A percentile compares a stretch with the other conserved stretches of the same genome.
These are phyloP conservation scores for Drosophila paracracens DNA, from an alignment of 2,888 invertebrate species.

Conservation along the genomic window DNA sequence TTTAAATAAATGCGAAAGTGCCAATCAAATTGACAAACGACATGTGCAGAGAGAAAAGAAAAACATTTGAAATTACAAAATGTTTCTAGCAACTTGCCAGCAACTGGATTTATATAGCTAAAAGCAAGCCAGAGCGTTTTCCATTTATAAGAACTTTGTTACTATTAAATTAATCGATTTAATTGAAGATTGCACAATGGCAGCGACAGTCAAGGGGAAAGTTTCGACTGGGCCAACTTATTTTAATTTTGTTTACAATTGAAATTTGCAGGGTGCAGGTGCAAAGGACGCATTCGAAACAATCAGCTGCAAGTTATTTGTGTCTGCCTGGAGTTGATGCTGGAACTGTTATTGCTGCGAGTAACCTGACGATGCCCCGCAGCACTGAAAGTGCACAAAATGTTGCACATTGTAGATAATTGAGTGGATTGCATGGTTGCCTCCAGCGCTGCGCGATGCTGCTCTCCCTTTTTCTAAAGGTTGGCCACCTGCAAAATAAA, in stretches of 20 bases:
- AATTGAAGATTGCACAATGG: conserved; percentile 61
- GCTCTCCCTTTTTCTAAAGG: not conserved
- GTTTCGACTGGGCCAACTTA: conserved; percentile 41
- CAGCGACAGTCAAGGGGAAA: conserved; percentile 33
- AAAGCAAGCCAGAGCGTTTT: conserved; percentile 45
- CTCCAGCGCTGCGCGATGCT: conserved; percentile 8
- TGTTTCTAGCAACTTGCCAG: not conserved
- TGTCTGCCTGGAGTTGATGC: conserved; percentile 23
- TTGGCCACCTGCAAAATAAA: conserved; percentile 55
- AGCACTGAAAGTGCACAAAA: conserved; percentile 62
- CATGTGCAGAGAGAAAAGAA: conserved; percentile 15
- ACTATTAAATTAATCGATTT: conserved; percentile 75
- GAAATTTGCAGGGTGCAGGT: conserved; percentile 39
- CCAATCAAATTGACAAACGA: conserved; percentile 34
- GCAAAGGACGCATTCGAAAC: conserved; percentile 45
- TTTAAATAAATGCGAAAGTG: conserved; percentile 32
- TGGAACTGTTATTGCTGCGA: conserved; percentile 34
- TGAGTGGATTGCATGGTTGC: conserved; percentile 54
- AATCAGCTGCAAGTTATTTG: conserved; percentile 56
- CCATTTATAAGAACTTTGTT: conserved; percentile 50
- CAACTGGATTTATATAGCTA: conserved; percentile 41
- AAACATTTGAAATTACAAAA: conserved; percentile 31
- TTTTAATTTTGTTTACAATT: conserved; percentile 63
- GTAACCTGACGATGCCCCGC: conserved; percentile 37
- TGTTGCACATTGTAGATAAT: conserved; percentile 63